These are phyloP conservation scores for Clarias platycephalus DNA, from an alignment of 2,797 vertebrate species.

Conservation along the genomic window DNA sequence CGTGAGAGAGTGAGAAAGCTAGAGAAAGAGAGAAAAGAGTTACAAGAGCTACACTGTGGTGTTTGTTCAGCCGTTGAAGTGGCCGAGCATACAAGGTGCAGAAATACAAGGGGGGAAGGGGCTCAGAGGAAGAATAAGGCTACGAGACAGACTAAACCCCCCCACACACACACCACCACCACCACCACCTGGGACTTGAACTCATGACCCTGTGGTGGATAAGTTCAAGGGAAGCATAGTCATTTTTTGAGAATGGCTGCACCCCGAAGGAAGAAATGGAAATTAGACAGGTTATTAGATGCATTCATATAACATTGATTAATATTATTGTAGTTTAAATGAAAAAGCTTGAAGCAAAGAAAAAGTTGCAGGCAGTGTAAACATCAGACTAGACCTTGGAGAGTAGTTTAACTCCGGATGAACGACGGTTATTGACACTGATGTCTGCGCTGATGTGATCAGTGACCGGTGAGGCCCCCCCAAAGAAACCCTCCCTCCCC, in stretches of 20 bases:
- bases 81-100: constrained; percentile 47
- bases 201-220: constrained; percentile 74
- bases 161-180: constrained; percentile 58
- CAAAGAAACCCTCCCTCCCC: constrained; percentile 34
- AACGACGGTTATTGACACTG: constrained; percentile 56
- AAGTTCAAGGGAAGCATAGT: constrained; percentile 71
- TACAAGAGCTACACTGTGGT: neutral
- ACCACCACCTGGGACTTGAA: constrained; percentile 76
- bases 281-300: neutral
- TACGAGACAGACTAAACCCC: constrained; percentile 32
- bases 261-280: neutral
- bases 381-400: neutral
- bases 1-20: no score
- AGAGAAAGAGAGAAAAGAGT: neutral
- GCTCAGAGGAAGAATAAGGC: constrained; percentile 45
- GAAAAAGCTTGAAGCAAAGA: constrained; percentile 5
- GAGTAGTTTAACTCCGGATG: constrained; percentile 33
- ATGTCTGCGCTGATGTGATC: constrained; percentile 59
- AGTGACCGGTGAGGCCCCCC: constrained; percentile 46
- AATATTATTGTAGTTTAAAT: neutral
- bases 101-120: constrained; percentile 41
- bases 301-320: neutral
- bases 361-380: neutral
- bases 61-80: constrained; percentile 44
- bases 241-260: constrained; percentile 52